Evolutionary conservation across 2,797 vertebrate genomes (phyloP), one percentile per base, ranked within the genome.

Genomic region (Arrhamphus sclerolepis): DNA sequence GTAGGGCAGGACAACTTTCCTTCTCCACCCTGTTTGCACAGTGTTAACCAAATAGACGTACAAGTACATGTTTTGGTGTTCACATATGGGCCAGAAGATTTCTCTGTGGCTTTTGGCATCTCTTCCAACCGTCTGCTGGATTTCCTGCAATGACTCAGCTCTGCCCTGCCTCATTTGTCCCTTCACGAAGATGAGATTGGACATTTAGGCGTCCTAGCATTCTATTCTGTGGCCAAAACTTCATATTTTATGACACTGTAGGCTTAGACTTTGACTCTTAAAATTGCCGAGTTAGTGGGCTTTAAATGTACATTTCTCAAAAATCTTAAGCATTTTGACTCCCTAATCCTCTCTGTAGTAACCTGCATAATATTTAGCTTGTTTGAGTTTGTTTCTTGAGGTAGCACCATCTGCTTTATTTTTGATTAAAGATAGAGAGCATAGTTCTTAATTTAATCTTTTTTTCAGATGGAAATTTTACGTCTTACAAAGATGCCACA

Each of bases 101-200:
- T 51, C 21, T 59, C 42, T 41, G 42, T 63, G 50, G 65, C 56
- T 46, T 66, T 22, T 41, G 68, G 38, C 60, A 53, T 70, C 63
- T 52, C 58, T 75, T 54, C 80, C 71, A 62, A 56, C 46, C 64
- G 59, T 63, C 51, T 57, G 59, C 47, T 61, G 51, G 60, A 47
- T 52, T 14, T 34, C 67, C 77, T 53, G 56, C 34, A 22, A 50
- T 64, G 66, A 67, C 74, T 74, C 61, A 66, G 62, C 65, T 68
- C 55, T 71, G 63, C 44, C 54, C 19, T 24, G 26, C 52, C 62
- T 65, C 41, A 49, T 70, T 34, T 57, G 55, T 68, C 44, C 46
- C 39, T 72, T 65, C 53, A 44, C 34, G 70, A 24, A 49, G 48
- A 54, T 34, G 54, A 66, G 3, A 57, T 19, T 19, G 5, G 31